Percentiles rank a stretch among this genome's conserved stretches.
These are phyloP conservation scores for Rynchops niger DNA, from an alignment of 2,113 vertebrate species.

Conservation along the genomic window DNA sequence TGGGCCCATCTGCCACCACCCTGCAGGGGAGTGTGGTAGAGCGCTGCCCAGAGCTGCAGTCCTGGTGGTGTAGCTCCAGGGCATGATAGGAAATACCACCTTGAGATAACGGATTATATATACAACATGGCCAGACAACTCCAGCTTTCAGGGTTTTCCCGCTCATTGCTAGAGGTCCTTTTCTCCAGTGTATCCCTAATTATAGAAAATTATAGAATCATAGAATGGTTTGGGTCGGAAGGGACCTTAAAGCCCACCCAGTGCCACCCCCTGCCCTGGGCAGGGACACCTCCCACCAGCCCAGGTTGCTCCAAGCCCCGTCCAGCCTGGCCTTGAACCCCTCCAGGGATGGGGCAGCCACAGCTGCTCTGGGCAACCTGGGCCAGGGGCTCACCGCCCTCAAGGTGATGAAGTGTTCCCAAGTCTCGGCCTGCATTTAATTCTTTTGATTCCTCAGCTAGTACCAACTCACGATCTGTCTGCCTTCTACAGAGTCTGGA, in stretches of 20 bases:
- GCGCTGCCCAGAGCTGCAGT: not conserved
- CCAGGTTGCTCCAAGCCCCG: too few relatives aligned
- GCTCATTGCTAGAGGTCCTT: not conserved
- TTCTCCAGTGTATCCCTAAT: not conserved
- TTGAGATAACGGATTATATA: not conserved
- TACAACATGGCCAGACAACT: not conserved
- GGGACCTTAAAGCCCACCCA: too few relatives aligned
- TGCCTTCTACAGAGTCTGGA: not conserved
- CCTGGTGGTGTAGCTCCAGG: not conserved
- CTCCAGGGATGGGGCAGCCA: too few relatives aligned
- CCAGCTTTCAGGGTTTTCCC: not conserved
- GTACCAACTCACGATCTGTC: not conserved
- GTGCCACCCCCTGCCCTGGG: too few relatives aligned
- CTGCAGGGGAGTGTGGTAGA: fast-evolving
- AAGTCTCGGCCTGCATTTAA: not conserved
- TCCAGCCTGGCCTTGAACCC: too few relatives aligned
- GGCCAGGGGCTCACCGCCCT: too few relatives aligned
- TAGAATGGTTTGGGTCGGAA: too few relatives aligned
- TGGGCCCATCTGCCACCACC: not conserved
- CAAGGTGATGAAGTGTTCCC: too few relatives aligned
- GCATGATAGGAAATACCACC: fast-evolving
- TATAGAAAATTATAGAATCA: too few relatives aligned
- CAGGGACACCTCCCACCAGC: too few relatives aligned
- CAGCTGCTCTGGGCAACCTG: too few relatives aligned
- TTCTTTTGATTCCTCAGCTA: conserved; percentile 6